These are phyloP conservation scores for Cebidichthys violaceus DNA, from an alignment of 2,113 vertebrate genomes.

Conservation along the genomic window DNA sequence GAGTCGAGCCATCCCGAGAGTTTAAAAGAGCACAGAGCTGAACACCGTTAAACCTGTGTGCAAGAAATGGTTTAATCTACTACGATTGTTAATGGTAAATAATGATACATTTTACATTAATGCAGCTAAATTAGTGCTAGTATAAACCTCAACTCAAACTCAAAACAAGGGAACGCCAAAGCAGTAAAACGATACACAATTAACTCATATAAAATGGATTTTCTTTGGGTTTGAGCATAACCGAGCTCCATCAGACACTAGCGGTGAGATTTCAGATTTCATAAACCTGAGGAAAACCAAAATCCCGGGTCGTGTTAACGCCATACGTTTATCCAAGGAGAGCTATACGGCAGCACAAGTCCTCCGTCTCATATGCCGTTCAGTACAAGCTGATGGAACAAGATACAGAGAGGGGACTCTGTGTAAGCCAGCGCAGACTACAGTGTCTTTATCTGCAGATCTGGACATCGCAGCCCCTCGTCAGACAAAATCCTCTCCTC, in stretches of 20 bases:
- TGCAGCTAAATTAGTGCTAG: neutral
- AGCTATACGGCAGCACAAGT: slow-evolving; percentile 20
- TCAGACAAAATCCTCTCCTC: slow-evolving; percentile 55
- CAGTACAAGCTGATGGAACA: slow-evolving; percentile 63
- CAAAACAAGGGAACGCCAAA: neutral
- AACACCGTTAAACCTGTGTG: neutral
- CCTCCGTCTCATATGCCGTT: slow-evolving; percentile 30
- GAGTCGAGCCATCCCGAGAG: neutral
- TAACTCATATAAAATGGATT: neutral
- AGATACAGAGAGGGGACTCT: slow-evolving; percentile 55
- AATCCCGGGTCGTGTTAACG: slow-evolving; percentile 5
- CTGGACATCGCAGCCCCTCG: slow-evolving; percentile 54
- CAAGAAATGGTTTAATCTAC: neutral
- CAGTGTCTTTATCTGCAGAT: slow-evolving; percentile 74
- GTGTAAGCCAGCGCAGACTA: slow-evolving; percentile 41
- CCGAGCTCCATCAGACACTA: neutral
- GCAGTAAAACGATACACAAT: neutral
- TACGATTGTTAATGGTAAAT: neutral
- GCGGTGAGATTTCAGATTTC: neutral
- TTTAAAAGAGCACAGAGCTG: neutral
- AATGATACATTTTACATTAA: neutral
- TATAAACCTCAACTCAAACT: neutral
- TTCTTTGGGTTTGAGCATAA: neutral
- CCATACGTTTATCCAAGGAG: neutral
- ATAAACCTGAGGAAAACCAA: neutral